Evolutionary conservation across 2,113 vertebrate species (phyloP).

Genomic region (Heterochromis multidens): DNA sequence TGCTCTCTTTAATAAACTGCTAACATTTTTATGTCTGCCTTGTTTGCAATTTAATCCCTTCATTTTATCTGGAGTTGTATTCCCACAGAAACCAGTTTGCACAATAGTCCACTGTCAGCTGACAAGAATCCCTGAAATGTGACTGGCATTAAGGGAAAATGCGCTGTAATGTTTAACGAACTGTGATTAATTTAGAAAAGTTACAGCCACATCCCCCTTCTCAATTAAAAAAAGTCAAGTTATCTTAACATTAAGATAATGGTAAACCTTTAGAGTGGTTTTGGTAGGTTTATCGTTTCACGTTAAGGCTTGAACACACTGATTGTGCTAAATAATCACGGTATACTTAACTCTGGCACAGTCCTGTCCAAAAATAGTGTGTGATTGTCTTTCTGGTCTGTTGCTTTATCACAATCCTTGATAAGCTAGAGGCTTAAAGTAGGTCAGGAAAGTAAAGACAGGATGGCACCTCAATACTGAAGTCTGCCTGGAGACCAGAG

Average conservation of each 20-base stretch:
- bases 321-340: neutral
- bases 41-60: neutral
- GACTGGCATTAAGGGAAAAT: neutral
- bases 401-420: neutral
- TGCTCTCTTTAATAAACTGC: constrained; percentile 32
- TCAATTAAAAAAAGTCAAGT: neutral
- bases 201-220: neutral
- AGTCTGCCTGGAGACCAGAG: neutral
- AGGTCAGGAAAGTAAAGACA: neutral
- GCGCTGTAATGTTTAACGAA: neutral
- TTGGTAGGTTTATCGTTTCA: neutral
- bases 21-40: constrained; percentile 31
- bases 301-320: neutral
- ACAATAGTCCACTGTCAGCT: neutral
- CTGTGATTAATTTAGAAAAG: neutral
- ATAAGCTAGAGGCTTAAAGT: neutral
- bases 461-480: neutral
- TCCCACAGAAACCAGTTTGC: neutral
- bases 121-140: neutral
- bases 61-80: neutral
- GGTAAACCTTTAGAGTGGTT: neutral
- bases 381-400: neutral
- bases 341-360: neutral
- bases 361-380: neutral
- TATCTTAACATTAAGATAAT: neutral